Evolutionary conservation across 2,797 vertebrate species (phyloP).

Genomic region (Bryconaethiops microstoma): DNA sequence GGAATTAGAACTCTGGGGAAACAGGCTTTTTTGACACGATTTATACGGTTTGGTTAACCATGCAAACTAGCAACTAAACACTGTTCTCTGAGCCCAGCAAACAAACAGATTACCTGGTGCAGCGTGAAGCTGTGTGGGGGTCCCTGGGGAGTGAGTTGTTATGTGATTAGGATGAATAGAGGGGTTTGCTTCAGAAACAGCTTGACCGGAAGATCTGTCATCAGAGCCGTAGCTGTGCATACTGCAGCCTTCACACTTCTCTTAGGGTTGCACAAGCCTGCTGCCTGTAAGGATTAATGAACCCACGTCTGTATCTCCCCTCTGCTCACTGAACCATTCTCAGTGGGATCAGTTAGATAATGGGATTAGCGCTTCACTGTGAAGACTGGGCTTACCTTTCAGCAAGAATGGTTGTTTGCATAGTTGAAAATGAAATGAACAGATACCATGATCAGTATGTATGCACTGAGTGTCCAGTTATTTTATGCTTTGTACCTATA

Average conservation of each 20-base stretch:
- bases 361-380: background rate
- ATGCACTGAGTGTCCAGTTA: too few relatives aligned
- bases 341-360: background rate
- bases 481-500: background rate
- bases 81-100: background rate
- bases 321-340: conserved; percentile 10
- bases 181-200: conserved; percentile 16
- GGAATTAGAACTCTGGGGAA: too few relatives aligned
- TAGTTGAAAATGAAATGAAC: background rate
- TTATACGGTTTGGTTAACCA: background rate
- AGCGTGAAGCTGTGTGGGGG: background rate
- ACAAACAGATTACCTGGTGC: background rate
- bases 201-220: conserved; percentile 30
- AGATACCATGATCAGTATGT: background rate
- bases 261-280: background rate
- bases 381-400: background rate
- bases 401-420: background rate
- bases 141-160: background rate
- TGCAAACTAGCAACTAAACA: background rate
- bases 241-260: background rate
- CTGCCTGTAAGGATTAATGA: conserved; percentile 41
- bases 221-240: background rate
- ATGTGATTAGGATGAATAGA: conserved; percentile 30
- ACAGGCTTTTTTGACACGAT: background rate
- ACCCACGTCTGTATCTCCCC: conserved; percentile 13